phyloP scores from a whole-genome alignment of 2,113 vertebrate species.

The Recurvirostra avosetta region DNA sequence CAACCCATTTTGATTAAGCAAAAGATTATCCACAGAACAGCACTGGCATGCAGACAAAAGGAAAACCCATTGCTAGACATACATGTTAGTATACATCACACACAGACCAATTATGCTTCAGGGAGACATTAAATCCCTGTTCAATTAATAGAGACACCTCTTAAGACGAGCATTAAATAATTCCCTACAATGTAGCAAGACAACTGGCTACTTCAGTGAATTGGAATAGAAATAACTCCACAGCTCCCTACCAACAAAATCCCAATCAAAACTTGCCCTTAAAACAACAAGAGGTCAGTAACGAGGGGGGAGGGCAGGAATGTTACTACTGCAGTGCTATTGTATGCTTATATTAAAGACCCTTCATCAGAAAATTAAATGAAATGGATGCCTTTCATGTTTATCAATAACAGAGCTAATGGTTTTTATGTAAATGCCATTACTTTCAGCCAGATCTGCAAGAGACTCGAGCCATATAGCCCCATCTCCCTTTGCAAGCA shows the following conservation, averaged over 20 bases:
- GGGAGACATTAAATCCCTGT: conserved; percentile 35
- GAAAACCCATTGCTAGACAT: not conserved
- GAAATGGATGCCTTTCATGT: conserved; percentile 35
- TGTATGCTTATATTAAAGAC: not conserved
- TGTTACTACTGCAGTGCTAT: not conserved
- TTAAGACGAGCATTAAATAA: conserved; percentile 53
- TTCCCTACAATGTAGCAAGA: not conserved
- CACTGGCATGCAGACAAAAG: not conserved
- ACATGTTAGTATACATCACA: not conserved
- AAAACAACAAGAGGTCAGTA: not conserved
- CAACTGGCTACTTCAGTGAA: not conserved
- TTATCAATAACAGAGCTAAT: conserved; percentile 58
- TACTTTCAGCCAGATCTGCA: not conserved
- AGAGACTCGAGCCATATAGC: not conserved
- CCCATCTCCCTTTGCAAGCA: not conserved
- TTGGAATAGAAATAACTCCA: not conserved
- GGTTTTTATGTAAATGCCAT: conserved; percentile 59
- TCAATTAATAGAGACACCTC: conserved; percentile 35
- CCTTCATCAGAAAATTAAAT: conserved; percentile 43
- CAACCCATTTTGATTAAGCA: not conserved
- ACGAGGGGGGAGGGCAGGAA: not conserved
- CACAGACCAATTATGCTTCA: not conserved
- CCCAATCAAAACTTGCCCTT: not conserved
- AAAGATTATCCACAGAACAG: not conserved
- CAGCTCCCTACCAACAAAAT: not conserved